Evolutionary conservation across 2,888 invertebrate genomes (phyloP).

Genomic region (Nephrotoma appendiculata): DNA sequence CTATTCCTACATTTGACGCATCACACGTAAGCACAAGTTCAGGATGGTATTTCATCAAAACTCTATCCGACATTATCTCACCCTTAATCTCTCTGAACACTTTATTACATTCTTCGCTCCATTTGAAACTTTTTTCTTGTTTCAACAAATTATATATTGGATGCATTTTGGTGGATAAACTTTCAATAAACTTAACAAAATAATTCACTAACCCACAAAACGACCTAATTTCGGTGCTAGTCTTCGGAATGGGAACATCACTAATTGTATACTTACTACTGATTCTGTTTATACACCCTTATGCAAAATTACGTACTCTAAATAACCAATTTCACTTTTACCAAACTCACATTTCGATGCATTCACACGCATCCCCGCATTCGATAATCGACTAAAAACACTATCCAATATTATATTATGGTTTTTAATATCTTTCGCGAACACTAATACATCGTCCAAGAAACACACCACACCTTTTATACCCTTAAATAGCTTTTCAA

Average conservation of each 20-base stretch:
- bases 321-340: neutral
- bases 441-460: neutral
- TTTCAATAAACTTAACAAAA: neutral
- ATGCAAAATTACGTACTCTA: too few species aligned
- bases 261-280: neutral
- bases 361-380: neutral
- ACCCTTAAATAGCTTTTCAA: neutral
- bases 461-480: neutral
- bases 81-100: neutral
- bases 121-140: neutral
- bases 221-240: neutral
- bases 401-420: neutral
- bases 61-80: neutral
- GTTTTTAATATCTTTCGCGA: neutral
- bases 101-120: neutral
- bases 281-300: neutral
- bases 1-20: neutral
- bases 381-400: neutral
- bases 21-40: neutral
- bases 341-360: neutral
- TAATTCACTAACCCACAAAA: neutral
- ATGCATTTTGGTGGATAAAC: neutral
- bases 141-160: neutral
- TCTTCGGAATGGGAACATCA: neutral
- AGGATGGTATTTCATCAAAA: too few species aligned